A percentile compares a stretch with the other conserved stretches of the same genome.
Conservation (phyloP, 2,113 vertebrate species). For the Athene cunicularia region DNA sequence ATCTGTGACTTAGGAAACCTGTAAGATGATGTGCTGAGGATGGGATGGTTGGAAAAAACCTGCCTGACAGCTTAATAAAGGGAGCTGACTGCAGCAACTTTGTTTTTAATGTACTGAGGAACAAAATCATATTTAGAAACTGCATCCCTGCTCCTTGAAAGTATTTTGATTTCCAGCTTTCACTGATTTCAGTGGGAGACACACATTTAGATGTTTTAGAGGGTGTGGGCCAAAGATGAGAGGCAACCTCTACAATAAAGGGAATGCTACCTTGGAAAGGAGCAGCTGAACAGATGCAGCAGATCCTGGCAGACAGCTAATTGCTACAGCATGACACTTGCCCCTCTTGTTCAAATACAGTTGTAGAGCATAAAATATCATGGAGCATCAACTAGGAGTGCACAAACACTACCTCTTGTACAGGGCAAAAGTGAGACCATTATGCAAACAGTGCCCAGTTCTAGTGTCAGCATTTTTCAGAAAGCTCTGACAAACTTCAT, state of each 20-base stretch:
- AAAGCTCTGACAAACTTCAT: neutral
- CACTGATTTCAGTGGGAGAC: neutral
- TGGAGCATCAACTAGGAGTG: neutral
- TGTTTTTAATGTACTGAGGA: neutral
- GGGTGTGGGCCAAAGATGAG: neutral
- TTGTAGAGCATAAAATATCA: neutral
- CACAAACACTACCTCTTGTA: neutral
- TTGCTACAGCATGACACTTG: neutral
- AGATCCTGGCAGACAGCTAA: neutral
- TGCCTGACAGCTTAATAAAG: neutral
- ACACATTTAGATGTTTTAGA: neutral
- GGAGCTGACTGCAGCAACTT: neutral
- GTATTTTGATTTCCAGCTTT: neutral
- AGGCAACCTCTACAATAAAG: neutral
- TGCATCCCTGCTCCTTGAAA: neutral
- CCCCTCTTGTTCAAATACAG: neutral
- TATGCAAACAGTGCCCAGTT: neutral
- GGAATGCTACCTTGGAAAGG: neutral
- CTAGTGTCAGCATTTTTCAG: neutral
- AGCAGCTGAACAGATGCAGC: neutral
- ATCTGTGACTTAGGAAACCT: neutral
- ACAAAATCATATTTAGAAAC: neutral
- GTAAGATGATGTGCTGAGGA: neutral
- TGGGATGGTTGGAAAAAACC: neutral
- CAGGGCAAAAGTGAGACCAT: neutral